These are phyloP conservation scores for Thalassoma bifasciatum DNA, from an alignment of 2,113 vertebrate species.

Conservation along the genomic window DNA sequence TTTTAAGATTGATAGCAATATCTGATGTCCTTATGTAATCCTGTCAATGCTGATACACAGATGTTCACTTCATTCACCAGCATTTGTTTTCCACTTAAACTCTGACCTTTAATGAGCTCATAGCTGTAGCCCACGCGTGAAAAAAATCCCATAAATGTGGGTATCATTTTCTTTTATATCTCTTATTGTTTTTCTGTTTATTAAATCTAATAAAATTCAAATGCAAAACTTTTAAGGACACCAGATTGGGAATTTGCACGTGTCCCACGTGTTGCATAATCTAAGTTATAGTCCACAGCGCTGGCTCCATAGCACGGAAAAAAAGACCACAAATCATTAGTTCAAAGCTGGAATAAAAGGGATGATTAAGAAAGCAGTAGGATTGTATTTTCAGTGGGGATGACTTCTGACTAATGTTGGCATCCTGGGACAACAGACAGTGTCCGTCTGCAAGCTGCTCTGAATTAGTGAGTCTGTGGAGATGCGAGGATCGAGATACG, in stretches of 20 bases:
- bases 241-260: conserved; percentile 43
- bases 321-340: conserved; percentile 70
- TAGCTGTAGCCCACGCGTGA: neutral
- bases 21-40: conserved; percentile 13
- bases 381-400: conserved; percentile 42
- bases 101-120: neutral
- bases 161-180: conserved; percentile 1
- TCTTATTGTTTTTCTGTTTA: conserved; percentile 26
- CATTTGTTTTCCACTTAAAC: conserved; percentile 2
- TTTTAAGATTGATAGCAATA: conserved; percentile 23
- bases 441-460: conserved; percentile 17
- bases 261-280: conserved; percentile 62
- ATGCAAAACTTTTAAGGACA: conserved; percentile 40
- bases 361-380: conserved; percentile 50
- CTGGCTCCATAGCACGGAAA: conserved; percentile 45
- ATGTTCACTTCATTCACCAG: neutral
- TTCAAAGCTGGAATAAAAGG: conserved; percentile 63
- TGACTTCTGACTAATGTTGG: conserved; percentile 24
- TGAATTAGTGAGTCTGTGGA: conserved; percentile 37
- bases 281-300: conserved; percentile 59
- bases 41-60: neutral
- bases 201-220: conserved; percentile 30
- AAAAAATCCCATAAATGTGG: neutral
- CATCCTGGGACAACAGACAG: conserved; percentile 33
- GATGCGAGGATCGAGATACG: neutral